A percentile compares a stretch with the other conserved stretches of the same genome.
Conservation (phyloP, 2,888 invertebrate species). For the Xanthorhoe designata region DNA sequence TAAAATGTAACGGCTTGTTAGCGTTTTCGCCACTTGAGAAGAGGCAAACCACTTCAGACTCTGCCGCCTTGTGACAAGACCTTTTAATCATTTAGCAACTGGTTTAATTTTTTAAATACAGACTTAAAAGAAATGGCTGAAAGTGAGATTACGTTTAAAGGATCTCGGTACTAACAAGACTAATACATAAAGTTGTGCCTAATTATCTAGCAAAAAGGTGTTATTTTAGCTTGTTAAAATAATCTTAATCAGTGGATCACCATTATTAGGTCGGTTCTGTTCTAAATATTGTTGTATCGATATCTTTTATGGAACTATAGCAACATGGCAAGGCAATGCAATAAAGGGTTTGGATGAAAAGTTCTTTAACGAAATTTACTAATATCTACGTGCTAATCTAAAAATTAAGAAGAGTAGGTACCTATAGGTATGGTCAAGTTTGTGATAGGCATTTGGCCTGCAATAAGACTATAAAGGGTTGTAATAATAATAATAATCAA, state of each 20-base stretch:
- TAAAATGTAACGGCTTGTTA: constrained; percentile 9
- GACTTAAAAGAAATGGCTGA: neutral
- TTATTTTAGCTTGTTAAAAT: too few species aligned
- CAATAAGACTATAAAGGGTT: too few species aligned
- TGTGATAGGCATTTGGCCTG: too few species aligned
- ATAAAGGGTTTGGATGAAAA: too few species aligned
- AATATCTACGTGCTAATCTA: too few species aligned
- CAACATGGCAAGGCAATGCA: too few species aligned
- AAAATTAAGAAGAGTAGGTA: too few species aligned
- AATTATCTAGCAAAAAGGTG: neutral
- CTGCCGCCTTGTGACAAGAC: constrained; percentile 2
- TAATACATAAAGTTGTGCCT: neutral
- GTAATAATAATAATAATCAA: too few species aligned
- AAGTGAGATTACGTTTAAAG: neutral
- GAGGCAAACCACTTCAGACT: constrained; percentile 3
- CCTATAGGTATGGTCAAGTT: too few species aligned
- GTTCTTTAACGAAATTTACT: too few species aligned
- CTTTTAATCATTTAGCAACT: neutral
- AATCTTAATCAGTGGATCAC: neutral
- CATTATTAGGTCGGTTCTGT: neutral
- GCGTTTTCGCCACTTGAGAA: constrained; percentile 1
- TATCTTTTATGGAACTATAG: too few species aligned
- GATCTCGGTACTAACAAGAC: neutral
- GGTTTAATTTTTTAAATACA: neutral
- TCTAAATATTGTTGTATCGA: neutral